Conservation (phyloP, 1,140 invertebrate species). For the Formica selysi region DNA sequence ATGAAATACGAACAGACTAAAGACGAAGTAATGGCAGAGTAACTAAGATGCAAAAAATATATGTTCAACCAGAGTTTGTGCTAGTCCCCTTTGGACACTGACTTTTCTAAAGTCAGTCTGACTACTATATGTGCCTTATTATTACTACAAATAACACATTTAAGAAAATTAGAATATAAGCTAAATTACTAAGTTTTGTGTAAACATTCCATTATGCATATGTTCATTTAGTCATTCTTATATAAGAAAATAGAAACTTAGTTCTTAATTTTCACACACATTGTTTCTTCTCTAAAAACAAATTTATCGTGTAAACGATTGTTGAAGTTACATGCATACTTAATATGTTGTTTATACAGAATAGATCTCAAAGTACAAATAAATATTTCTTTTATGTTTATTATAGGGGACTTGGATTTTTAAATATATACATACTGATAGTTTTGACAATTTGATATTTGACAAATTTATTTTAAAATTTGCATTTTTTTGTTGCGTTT, state of each 20-base stretch:
- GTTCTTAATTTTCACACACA: conserved; percentile 18
- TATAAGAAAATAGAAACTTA: conserved; percentile 22
- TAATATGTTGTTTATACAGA: conserved; percentile 46
- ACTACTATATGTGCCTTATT: conserved; percentile 71
- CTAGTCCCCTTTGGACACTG: conserved; percentile 79
- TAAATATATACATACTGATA: not conserved
- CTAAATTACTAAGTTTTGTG: conserved; percentile 63
- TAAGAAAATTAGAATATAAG: conserved; percentile 61
- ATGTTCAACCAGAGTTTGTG: conserved; percentile 35
- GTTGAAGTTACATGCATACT: conserved; percentile 16
- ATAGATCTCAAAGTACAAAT: conserved; percentile 47
- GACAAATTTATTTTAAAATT: not conserved
- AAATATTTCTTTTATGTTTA: conserved; percentile 62
- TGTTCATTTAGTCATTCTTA: conserved; percentile 36
- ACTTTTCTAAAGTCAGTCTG: conserved; percentile 76
- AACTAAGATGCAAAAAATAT: conserved; percentile 53
- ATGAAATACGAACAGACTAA: conserved; percentile 74
- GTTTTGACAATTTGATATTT: not conserved
- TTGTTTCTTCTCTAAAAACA: conserved; percentile 27
- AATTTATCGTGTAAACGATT: conserved; percentile 36
- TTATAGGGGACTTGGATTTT: conserved; percentile 7
- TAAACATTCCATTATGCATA: conserved; percentile 65
- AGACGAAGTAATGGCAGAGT: conserved; percentile 73
- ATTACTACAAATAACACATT: conserved; percentile 48
- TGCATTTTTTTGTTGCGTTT: not conserved